Base-by-base conservation (phyloP, 2,888 invertebrate genomes). In the Suillia variegata region DNA sequence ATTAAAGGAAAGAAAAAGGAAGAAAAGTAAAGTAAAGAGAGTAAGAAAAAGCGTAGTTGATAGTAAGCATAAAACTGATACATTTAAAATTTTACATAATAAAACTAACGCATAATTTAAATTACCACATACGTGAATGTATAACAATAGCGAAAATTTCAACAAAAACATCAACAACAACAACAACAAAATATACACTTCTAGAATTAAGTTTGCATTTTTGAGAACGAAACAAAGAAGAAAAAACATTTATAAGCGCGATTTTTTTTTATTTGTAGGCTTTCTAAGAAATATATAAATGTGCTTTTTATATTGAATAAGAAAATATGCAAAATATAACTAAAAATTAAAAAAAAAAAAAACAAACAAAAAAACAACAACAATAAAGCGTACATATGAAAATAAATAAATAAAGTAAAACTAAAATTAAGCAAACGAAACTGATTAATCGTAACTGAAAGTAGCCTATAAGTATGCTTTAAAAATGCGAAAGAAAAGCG, bases 401-500 rank as follows among this genome's bases (percentile, higher is more conserved):
- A n/a, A n/a, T n/a, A n/a, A n/a, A n/a, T n/a, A n/a, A n/a, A n/a
- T n/a, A n/a, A n/a, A n/a, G n/a, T n/a, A 12, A 13, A 21, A 51
- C 21, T 56, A 34, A 62, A 62, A 59, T 62, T 42, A 55, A 66
- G 61, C 17, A 54, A 54, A 64, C 52, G 50, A 57, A 71, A 72
- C 74, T 71, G 74, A 71, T 73, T 64, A 74, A 68, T 57, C 72
- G 59, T 67, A 68, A 61, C 64, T 65, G 62, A 69, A 74, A 69
- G 38, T 38, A 38, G 6, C 38, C 10, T n/a, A 4, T 10, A 38
- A 13, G 6, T 38, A 13, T 38, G 38, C 38, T 38, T 38, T 38
- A 38, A 38, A 38, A 31, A 8, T 31, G n/a, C n/a, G 26, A 26
- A 26, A 26, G 26, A 26, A 26, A n/a, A n/a, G n/a, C n/a, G n/a